Conservation (phyloP, 2,888 invertebrate species). For the Congeria kusceri region DNA sequence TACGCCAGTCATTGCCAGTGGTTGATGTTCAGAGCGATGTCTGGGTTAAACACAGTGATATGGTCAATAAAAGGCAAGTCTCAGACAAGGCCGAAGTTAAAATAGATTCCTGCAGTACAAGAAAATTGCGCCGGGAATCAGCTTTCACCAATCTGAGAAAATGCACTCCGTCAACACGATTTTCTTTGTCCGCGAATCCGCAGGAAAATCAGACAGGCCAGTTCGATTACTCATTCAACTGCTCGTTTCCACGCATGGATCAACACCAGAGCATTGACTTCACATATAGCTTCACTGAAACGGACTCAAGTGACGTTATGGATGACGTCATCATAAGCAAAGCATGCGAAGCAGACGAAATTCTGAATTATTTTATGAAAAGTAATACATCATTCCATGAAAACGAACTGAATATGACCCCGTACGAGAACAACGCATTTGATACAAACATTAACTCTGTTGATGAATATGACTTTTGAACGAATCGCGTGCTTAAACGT, state of each 20-base stretch:
- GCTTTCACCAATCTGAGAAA: conserved; percentile 1
- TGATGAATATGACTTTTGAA: no score
- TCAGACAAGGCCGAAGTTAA: neutral
- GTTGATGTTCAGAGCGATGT: no score
- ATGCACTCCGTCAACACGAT: neutral
- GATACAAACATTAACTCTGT: no score
- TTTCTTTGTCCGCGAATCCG: neutral
- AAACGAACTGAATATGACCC: neutral
- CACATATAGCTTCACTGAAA: neutral
- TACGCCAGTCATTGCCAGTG: no score
- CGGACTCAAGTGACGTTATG: neutral
- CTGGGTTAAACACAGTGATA: no score
- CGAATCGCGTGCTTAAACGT: no score
- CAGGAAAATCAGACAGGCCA: neutral
- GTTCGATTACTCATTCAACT: conserved; percentile 16
- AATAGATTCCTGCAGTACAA: neutral
- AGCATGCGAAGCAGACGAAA: neutral
- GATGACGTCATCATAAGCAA: neutral
- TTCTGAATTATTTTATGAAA: neutral
- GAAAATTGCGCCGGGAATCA: conserved; percentile 3
- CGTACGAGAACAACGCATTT: no score
- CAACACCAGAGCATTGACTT: conserved; percentile 1
- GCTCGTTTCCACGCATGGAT: conserved; percentile 10
- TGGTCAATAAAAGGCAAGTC: no score
- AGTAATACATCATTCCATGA: neutral